Conservation (phyloP, 2,888 invertebrate species). For the Ormyrus labotus region DNA sequence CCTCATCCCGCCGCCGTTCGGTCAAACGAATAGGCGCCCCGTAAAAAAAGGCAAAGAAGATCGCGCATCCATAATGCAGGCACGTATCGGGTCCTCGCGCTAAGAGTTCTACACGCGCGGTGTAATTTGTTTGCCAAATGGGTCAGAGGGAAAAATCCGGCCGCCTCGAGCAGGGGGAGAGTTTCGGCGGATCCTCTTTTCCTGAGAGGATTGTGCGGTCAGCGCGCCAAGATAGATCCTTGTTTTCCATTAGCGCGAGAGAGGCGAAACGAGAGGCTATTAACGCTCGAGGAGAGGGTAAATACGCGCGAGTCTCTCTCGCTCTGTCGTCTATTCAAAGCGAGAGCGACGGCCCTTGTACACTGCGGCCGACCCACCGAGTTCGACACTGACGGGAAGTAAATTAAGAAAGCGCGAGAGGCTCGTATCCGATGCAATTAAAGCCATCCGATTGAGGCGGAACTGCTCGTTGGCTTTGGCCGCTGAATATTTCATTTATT, state of each 20-base stretch:
- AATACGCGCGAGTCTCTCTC: slow-evolving; percentile 12
- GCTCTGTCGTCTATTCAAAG: slow-evolving; percentile 30
- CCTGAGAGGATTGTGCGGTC: slow-evolving; percentile 28
- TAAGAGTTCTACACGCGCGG: background rate
- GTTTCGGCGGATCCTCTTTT: background rate
- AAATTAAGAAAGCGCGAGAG: slow-evolving; percentile 46
- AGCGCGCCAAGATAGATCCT: slow-evolving; percentile 42
- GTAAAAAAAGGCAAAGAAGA: background rate
- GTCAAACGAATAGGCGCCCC: background rate
- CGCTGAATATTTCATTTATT: too few relatives aligned
- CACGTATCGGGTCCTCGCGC: too few relatives aligned
- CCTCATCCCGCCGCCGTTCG: background rate
- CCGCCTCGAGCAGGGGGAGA: background rate
- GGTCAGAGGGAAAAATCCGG: slow-evolving; percentile 46
- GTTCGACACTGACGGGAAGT: slow-evolving; percentile 14
- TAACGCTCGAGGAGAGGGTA: slow-evolving; percentile 40
- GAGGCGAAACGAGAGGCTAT: slow-evolving; percentile 37
- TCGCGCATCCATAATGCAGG: slow-evolving; percentile 14
- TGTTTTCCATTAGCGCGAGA: slow-evolving; percentile 52
- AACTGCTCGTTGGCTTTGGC: background rate
- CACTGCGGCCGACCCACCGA: too few relatives aligned
- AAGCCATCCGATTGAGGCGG: slow-evolving; percentile 19
- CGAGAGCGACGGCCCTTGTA: too few relatives aligned
- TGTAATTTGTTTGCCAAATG: slow-evolving; percentile 44
- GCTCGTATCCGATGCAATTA: slow-evolving; percentile 38